Base-by-base conservation (phyloP, 2,888 invertebrate genomes). In the Philonicus albiceps region DNA sequence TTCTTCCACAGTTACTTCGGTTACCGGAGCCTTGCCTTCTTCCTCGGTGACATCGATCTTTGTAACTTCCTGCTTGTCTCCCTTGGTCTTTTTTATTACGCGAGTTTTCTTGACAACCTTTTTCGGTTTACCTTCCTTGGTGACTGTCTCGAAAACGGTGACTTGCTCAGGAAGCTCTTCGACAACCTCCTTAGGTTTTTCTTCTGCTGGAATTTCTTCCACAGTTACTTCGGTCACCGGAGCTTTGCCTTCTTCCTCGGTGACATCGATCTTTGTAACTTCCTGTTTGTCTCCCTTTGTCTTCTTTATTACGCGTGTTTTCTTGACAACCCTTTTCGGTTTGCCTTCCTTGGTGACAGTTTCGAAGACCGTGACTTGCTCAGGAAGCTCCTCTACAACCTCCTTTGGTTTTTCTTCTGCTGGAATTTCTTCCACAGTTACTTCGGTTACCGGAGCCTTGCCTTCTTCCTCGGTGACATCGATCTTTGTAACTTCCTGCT, bases 241-340 rank as follows among this genome's bases (percentile, higher is more conserved):
- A 88, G 90, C 89, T 87, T 91, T 90, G 6, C 90, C 91, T 88
- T 91, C 92, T 89, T 92, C 90, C 88, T 90, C 90, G 34, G 91
- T 89, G 5, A 91, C 91, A 19, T 91, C 89, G 83, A 92, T 91
- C 89, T 91, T 90, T 0, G 91, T 92, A n/a, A 91, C 89, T 88
- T 93, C 91, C 55, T 91, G 89, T 89, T 91, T 91, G 72, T 88
- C 87, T 85, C 90, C 92, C 88, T 88, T 91, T 1, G 89, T 90
- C 89, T 91, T 91, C 87, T 90, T 91, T 78, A 91, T 90, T 8
- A 90, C 90, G 27, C 91, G 89, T 72, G 90, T 91, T 85, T 90
- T 91, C 37, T 89, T 89, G 4, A 90, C 89, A 49, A 87, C 89
- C 86, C 34, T 91, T 88, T 72, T 87, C 3, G 90, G 89, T 81